Percentiles rank a stretch among this genome's conserved stretches.
phyloP scores from a whole-genome alignment of 2,113 vertebrate species.

The Perccottus glenii region DNA sequence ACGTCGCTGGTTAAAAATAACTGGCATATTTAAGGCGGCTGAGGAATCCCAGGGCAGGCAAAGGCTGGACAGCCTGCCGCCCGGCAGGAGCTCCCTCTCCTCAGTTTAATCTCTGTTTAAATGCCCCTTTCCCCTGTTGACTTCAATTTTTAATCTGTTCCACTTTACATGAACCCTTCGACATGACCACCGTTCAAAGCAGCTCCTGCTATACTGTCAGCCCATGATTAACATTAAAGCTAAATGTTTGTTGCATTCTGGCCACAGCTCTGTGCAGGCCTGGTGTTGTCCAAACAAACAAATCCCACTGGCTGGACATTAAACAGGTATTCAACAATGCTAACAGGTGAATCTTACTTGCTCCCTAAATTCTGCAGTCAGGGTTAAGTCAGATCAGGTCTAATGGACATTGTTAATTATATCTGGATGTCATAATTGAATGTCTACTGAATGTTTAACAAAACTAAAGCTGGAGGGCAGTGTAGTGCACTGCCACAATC shows the following conservation, averaged over 20 bases:
- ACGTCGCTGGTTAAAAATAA: slow-evolving; percentile 99
- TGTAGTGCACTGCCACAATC: too few species aligned
- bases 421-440: too few species aligned
- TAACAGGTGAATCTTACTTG: too few species aligned
- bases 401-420: too few species aligned
- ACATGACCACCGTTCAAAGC: slow-evolving; percentile 34
- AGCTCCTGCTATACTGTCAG: slow-evolving; percentile 21
- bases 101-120: slow-evolving; percentile 35
- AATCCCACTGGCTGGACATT: slow-evolving; percentile 12
- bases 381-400: too few species aligned
- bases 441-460: too few species aligned
- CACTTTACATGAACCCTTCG: slow-evolving; percentile 19
- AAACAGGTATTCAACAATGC: background rate
- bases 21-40: slow-evolving; percentile 96
- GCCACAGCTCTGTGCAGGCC: slow-evolving; percentile 41
- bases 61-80: slow-evolving; percentile 84
- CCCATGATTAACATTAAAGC: slow-evolving; percentile 67
- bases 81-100: slow-evolving; percentile 66
- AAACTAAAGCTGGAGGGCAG: too few species aligned
- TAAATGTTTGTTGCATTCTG: slow-evolving; percentile 27
- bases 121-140: slow-evolving; percentile 41
- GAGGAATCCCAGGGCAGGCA: slow-evolving; percentile 95
- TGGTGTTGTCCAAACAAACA: slow-evolving; percentile 49
- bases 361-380: too few species aligned
- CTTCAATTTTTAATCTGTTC: slow-evolving; percentile 34